These are phyloP conservation scores for Mechanitis messenoides DNA, from an alignment of 2,888 invertebrate species.

Conservation along the genomic window DNA sequence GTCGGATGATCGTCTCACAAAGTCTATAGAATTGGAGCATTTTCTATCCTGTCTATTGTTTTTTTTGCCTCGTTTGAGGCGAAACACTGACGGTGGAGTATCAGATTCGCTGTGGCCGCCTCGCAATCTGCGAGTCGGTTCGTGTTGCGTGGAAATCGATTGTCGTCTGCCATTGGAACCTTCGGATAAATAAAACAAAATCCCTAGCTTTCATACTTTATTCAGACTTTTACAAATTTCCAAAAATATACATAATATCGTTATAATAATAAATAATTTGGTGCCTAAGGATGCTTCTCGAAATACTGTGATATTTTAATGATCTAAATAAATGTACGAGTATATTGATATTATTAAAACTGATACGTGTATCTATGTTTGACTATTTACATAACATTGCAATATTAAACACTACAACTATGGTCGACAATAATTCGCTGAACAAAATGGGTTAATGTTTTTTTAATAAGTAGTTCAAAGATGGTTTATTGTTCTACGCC, in stretches of 20 bases:
- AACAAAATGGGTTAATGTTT: too few relatives aligned
- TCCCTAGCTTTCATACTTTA: constrained; percentile 34
- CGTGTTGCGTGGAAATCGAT: constrained; percentile 32
- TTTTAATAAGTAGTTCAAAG: too few relatives aligned
- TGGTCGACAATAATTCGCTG: too few relatives aligned
- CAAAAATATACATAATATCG: constrained; percentile 28
- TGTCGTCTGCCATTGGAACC: constrained; percentile 37
- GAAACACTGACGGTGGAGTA: constrained; percentile 24
- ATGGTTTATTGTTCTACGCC: not conserved
- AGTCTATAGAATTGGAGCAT: constrained; percentile 14
- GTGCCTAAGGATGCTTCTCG: constrained; percentile 28
- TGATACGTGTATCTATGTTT: too few relatives aligned
- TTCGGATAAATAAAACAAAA: constrained; percentile 46
- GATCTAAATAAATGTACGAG: not conserved
- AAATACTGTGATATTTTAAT: constrained; percentile 26
- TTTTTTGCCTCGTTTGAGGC: constrained; percentile 24
- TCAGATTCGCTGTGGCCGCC: constrained; percentile 25
- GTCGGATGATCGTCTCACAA: constrained; percentile 23
- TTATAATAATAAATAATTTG: constrained; percentile 24
- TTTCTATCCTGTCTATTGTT: constrained; percentile 11
- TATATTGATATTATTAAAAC: too few relatives aligned
- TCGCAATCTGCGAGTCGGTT: constrained; percentile 26
- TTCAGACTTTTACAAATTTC: constrained; percentile 26
- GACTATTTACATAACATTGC: too few relatives aligned
- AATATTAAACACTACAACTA: too few relatives aligned